phyloP scores from a whole-genome alignment of 2,888 invertebrate species.

The Gymnocheta viridis region DNA sequence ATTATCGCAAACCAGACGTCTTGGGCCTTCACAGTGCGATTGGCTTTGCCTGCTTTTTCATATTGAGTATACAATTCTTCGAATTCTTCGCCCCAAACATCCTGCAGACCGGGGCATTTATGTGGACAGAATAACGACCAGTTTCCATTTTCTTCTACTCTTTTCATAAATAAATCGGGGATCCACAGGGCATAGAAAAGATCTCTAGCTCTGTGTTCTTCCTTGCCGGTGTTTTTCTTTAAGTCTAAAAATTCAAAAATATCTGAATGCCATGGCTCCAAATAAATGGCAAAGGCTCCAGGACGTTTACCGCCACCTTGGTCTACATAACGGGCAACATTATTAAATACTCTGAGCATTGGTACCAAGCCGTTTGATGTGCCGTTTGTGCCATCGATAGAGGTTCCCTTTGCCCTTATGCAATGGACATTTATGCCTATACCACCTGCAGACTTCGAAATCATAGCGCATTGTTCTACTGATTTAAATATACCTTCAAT shows the following conservation, averaged over 20 bases:
- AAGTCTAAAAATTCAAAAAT: constrained; percentile 97
- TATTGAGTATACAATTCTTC: constrained; percentile 93
- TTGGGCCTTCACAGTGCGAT: constrained; percentile 90
- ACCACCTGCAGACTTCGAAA: constrained; percentile 98
- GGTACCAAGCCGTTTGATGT: constrained; percentile 97
- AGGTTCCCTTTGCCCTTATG: constrained; percentile 94
- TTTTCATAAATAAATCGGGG: constrained; percentile 98
- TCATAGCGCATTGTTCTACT: constrained; percentile 94
- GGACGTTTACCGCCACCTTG: constrained; percentile 99
- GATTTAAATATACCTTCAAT: constrained; percentile 98
- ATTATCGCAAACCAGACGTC: constrained; percentile 96
- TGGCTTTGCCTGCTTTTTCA: constrained; percentile 89
- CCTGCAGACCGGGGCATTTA: constrained; percentile 93
- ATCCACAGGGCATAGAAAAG: constrained; percentile 99
- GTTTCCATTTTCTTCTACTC: constrained; percentile 90
- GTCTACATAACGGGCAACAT: constrained; percentile 97
- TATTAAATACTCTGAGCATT: constrained; percentile 97
- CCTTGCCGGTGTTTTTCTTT: constrained; percentile 97
- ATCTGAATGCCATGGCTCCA: constrained; percentile 99
- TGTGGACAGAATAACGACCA: constrained; percentile 99
- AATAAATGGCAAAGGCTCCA: constrained; percentile 98
- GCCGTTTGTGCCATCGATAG: constrained; percentile 97
- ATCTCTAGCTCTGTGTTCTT: constrained; percentile 96
- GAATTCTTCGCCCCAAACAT: constrained; percentile 98
- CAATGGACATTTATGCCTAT: constrained; percentile 98